Conservation (phyloP, 1,140 invertebrate genomes). For the Cotesia typhae region DNA sequence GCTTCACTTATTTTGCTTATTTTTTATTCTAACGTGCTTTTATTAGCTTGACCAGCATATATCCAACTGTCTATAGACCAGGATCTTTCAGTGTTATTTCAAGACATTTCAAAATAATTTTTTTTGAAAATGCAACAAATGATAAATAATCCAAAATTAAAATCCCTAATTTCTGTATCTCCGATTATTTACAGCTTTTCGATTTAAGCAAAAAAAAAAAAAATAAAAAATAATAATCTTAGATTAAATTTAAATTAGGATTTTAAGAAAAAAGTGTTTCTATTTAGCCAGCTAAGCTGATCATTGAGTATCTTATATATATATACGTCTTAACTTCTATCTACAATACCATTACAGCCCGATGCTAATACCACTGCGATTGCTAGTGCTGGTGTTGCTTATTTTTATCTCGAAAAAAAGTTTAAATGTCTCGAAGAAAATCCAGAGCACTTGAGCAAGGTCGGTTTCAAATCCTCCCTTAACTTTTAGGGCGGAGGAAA, state of each 20-base stretch:
- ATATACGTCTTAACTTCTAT: conserved; percentile 26
- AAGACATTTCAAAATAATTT: too few species aligned
- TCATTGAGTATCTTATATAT: conserved; percentile 23
- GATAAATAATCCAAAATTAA: conserved; percentile 44
- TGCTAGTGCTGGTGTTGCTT: conserved; percentile 31
- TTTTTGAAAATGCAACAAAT: too few species aligned
- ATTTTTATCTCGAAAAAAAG: conserved; percentile 20
- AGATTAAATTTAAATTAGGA: too few species aligned
- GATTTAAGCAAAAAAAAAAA: too few species aligned
- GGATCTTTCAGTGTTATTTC: too few species aligned
- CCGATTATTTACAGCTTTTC: too few species aligned
- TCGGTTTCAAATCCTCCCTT: conserved; percentile 36
- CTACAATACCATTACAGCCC: neutral
- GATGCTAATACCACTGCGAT: neutral
- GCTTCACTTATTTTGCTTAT: too few species aligned
- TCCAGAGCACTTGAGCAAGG: conserved; percentile 36
- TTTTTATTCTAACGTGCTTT: too few species aligned
- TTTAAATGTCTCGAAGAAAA: conserved; percentile 40
- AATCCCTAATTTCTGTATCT: too few species aligned
- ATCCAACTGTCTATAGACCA: too few species aligned
- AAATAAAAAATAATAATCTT: too few species aligned
- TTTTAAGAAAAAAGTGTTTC: conserved; percentile 59
- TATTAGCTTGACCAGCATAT: too few species aligned
- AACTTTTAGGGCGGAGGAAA: conserved; percentile 40
- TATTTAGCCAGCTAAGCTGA: conserved; percentile 60